Base-by-base conservation (phyloP, 2,113 vertebrate genomes). In the Catharus fuscescens region DNA sequence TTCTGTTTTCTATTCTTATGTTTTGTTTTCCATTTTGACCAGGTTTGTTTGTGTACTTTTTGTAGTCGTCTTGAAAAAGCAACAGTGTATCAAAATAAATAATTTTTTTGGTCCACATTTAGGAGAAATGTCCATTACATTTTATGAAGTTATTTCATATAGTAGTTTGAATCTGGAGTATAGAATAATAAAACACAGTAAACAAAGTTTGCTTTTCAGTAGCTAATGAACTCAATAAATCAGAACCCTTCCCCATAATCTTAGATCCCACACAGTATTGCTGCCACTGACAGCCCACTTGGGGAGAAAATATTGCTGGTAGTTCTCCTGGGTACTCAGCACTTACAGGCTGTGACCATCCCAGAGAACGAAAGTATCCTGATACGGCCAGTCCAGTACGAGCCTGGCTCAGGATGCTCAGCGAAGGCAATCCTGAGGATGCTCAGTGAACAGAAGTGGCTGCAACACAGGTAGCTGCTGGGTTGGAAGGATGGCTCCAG, bases 291-390 rank as follows among this genome's bases (percentile, higher is more conserved):
- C 14, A 56, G 18, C 14, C 14, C 48, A 34, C 34, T 1, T 36
- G 29, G 17, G 14, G 40, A 56, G 62, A 48, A 77, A 69, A 62
- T 42, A 42, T 6, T 31, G 12, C 25, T 16, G 12, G 3, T 61
- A 40, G 6, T 36, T 82, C 47, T 83, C 18, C 40, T 69, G 34
- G 6, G 20, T 36, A 26, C 18, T 18, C 34, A 13, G 20, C 25
- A 31, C 24, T 34, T 29, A 29, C 24, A 47, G 29, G 17, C 47
- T 61, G 61, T 47, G 29, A 45, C 24, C 13, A 47, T 8, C 16
- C 29, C 0, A 1, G 38, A 12, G 29, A 54, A 48, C 6, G 4
- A 6, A 38, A 59, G 23, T 2, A 18, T 1, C 25, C 16, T 29
- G 9, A 21, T 2, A 21, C 4, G n/a, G 26, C 47, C 60, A n/a